A percentile compares a stretch with the other conserved stretches of the same genome.
phyloP scores from a whole-genome alignment of 2,113 vertebrate species.

The Amphilophus citrinellus region DNA sequence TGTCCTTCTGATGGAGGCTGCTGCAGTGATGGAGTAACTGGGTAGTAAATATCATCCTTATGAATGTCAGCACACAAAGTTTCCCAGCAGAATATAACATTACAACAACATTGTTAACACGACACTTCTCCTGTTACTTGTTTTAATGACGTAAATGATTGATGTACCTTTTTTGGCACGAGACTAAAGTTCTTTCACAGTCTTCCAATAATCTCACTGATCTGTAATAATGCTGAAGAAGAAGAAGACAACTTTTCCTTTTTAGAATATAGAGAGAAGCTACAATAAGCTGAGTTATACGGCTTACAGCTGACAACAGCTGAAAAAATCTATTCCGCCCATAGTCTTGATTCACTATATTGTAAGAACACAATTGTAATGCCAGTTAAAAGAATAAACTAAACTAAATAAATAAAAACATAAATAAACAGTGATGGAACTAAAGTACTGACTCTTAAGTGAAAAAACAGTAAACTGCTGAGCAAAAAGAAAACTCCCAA shows the following conservation, averaged over 20 bases:
- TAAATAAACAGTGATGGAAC: not conserved
- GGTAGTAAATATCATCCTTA: not conserved
- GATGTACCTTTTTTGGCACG: not conserved
- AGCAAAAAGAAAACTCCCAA: constrained; percentile 20
- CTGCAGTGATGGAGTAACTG: not conserved
- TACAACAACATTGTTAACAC: not conserved
- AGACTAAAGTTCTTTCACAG: not conserved
- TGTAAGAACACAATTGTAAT: not conserved
- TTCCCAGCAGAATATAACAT: not conserved
- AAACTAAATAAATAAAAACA: not conserved
- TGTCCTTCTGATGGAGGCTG: not conserved
- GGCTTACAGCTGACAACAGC: not conserved
- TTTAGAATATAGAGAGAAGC: not conserved
- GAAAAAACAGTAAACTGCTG: constrained; percentile 36
- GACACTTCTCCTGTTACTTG: not conserved
- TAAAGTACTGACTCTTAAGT: not conserved
- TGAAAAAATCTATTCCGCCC: not conserved
- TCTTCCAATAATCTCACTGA: not conserved
- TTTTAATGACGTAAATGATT: not conserved
- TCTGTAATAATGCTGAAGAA: not conserved
- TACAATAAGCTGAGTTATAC: not conserved
- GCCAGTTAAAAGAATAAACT: not conserved
- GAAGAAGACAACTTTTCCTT: not conserved
- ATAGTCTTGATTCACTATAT: not conserved
- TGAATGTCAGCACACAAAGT: not conserved